Conservation (phyloP, 2,113 vertebrate genomes). For the Rostratula benghalensis region DNA sequence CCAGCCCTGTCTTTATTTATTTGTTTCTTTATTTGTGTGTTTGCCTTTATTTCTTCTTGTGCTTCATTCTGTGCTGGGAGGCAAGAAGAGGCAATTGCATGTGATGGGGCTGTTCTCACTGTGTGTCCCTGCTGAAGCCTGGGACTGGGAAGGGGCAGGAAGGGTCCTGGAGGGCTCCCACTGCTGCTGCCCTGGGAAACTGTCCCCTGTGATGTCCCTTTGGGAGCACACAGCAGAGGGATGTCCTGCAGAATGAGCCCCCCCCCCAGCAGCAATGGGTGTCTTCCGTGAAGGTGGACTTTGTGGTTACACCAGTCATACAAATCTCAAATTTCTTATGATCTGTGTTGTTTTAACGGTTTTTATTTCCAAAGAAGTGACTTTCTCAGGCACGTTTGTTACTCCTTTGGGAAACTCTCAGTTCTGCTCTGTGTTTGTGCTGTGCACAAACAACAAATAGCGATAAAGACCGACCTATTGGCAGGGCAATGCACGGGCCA, state of each 20-base stretch:
- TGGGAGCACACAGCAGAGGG: rapidly evolving
- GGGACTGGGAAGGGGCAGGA: not conserved
- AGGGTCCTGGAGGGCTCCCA: rapidly evolving
- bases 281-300: not conserved
- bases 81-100: not conserved
- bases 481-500: not conserved
- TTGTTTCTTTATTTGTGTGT: not conserved
- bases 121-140: not conserved
- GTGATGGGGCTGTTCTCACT: not conserved
- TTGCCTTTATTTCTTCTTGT: not conserved
- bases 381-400: not conserved
- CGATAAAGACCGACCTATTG: not conserved
- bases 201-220: not conserved
- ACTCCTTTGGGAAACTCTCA: not conserved
- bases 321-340: not conserved
- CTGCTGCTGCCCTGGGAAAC: not conserved
- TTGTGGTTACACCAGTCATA: not conserved
- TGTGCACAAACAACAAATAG: not conserved
- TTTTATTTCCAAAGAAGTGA: not conserved
- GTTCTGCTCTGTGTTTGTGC: not conserved
- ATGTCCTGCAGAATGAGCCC: not conserved
- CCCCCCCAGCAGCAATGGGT: not conserved
- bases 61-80: not conserved
- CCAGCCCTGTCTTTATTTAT: not conserved
- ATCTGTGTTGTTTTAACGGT: not conserved